phyloP scores from a whole-genome alignment of 2,113 vertebrate species.

The Orcinus orca region DNA sequence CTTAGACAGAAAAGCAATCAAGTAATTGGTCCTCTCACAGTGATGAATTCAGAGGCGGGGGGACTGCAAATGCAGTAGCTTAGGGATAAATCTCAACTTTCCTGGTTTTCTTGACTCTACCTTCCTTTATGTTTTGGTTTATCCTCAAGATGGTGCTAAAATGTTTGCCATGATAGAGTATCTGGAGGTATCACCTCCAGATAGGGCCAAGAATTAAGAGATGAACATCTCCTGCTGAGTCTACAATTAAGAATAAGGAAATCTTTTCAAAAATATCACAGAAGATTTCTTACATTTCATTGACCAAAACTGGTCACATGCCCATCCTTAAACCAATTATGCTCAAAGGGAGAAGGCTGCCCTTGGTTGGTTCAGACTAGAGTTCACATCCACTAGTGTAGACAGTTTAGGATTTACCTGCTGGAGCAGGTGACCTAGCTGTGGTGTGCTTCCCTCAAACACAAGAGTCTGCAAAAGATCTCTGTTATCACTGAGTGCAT shows the following conservation, averaged over 20 bases:
- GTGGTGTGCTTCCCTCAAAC: background rate
- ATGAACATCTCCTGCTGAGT: background rate
- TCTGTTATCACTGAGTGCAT: background rate
- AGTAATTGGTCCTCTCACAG: background rate
- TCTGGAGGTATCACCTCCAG: background rate
- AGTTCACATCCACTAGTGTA: background rate
- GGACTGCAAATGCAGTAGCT: background rate
- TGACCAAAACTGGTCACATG: background rate
- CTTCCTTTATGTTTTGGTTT: background rate
- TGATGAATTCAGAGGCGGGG: too few relatives aligned
- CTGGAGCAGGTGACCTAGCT: background rate
- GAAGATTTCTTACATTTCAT: background rate
- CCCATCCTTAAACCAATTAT: background rate
- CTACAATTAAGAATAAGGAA: background rate
- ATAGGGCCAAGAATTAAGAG: background rate
- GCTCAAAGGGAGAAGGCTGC: background rate
- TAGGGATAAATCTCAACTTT: background rate
- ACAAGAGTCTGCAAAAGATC: background rate
- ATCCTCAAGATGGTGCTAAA: background rate
- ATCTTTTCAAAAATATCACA: background rate
- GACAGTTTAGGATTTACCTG: background rate
- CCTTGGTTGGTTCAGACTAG: background rate
- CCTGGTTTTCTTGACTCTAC: background rate
- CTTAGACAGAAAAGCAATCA: background rate
- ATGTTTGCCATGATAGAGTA: rapidly evolving